Evolutionary conservation across 2,888 invertebrate genomes (phyloP), one percentile per base, ranked within the genome.

Genomic region (Eilema caniola): DNA sequence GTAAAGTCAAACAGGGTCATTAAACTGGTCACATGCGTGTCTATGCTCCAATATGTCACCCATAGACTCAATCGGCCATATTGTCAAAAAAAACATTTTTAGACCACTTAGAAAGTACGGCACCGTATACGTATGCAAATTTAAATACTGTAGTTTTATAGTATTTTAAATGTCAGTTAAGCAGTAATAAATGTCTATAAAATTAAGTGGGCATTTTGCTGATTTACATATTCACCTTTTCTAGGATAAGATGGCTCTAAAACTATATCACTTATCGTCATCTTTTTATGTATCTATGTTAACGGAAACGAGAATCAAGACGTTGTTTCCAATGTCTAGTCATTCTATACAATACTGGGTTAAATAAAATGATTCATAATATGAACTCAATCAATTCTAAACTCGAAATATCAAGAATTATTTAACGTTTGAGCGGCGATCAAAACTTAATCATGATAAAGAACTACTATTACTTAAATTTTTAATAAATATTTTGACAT

Each of bases 71-170:
- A 70, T 23, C 33, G 53, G 57, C 65, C 41, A 53, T 70, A 65
- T 72, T 70, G 57, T 62, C 23, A 69, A 70, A 41, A 62, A 57
- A 28, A 57, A 31, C 12, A 25, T 63, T 68, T 72, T 72, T 66
- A 62, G 59, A 14, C 56, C 24, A 14, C 64, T 72, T 80, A 78
- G 82, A 80, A 82, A 80, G 81, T 78, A 62, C 67, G 47, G 25
- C 47, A 62, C 20, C 16, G 28, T 73, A 70, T 28, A 64, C 41
- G 62, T 41, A 72, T 73, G 70, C 31, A 71, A 70, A 73, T 70
- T 75, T 41, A 28, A 62, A 69, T 66, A 59, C 25, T 23, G 66
- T 10, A 3, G 14, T 71, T 71, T 66, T 62, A 66, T 72, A 53
- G 31, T 31, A 1, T 53, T 67, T 47, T 66, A 72, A 69, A 57